Conservation (phyloP, 2,113 vertebrate genomes). For the Emydura subglobosa region DNA sequence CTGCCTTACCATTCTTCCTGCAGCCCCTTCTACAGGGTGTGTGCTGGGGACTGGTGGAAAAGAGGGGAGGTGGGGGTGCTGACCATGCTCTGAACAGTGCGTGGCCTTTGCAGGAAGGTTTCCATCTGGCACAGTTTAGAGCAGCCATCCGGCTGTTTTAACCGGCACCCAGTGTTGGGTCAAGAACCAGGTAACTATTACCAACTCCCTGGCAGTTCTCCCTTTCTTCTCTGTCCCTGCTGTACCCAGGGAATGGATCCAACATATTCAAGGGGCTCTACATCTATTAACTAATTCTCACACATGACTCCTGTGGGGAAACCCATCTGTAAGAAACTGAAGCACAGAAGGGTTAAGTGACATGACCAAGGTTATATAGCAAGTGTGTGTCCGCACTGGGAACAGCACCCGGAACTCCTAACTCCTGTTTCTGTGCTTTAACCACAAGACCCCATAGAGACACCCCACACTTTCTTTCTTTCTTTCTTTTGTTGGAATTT, state of each 20-base stretch:
- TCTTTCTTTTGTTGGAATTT: neutral
- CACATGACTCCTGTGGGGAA: neutral
- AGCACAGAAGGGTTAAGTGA: rapidly evolving
- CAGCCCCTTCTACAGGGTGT: neutral
- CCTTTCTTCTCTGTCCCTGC: neutral
- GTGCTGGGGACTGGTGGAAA: rapidly evolving
- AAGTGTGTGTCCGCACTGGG: neutral
- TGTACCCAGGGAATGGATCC: neutral
- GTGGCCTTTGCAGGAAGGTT: rapidly evolving
- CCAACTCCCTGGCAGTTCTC: neutral
- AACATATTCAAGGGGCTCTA: neutral
- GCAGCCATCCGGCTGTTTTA: rapidly evolving
- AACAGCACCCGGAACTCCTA: neutral
- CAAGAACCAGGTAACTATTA: rapidly evolving
- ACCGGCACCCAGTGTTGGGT: neutral
- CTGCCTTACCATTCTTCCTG: neutral
- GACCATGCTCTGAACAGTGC: rapidly evolving
- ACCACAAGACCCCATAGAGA: neutral
- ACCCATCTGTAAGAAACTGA: neutral
- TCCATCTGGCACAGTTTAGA: rapidly evolving
- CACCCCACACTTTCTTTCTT: neutral
- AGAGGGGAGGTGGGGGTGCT: rapidly evolving
- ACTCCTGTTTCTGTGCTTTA: neutral
- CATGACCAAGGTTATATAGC: neutral
- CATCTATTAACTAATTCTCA: neutral